A percentile compares a stretch with the other conserved stretches of the same genome.
Evolutionary conservation across 2,113 vertebrate species (phyloP).

Genomic region (Leptobrachium leishanense): DNA sequence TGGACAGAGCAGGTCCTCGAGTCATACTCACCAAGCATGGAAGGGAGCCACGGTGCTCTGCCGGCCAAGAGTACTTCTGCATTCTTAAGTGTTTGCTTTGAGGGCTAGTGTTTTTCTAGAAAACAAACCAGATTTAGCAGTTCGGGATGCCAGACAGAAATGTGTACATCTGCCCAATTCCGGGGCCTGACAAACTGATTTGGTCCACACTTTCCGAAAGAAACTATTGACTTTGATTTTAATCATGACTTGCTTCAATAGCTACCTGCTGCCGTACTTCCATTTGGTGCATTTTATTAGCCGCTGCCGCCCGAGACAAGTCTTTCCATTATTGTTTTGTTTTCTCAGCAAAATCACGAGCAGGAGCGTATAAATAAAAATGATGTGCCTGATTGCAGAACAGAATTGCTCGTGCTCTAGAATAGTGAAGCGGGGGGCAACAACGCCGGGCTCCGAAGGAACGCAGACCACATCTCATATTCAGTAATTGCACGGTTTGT

Average conservation of each 20-base stretch:
- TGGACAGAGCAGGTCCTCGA: constrained; percentile 59
- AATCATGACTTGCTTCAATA: constrained; percentile 66
- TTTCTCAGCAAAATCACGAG: constrained; percentile 26
- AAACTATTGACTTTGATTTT: constrained; percentile 73
- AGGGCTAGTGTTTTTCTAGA: constrained; percentile 73
- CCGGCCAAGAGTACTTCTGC: constrained; percentile 75
- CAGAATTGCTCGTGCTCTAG: no score
- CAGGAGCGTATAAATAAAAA: constrained; percentile 8
- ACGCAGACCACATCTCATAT: no score
- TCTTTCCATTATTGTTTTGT: constrained; percentile 39
- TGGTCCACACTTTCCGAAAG: constrained; percentile 73
- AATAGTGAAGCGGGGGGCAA: no score
- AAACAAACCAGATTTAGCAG: constrained; percentile 80
- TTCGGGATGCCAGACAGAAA: constrained; percentile 73
- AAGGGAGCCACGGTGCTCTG: constrained; percentile 70
- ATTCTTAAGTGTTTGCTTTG: constrained; percentile 79
- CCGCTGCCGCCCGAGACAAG: constrained; percentile 44
- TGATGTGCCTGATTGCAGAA: not conserved
- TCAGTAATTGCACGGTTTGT: no score
- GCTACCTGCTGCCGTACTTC: constrained; percentile 70
- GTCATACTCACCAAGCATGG: constrained; percentile 70
- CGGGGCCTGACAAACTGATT: constrained; percentile 80
- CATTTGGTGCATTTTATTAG: constrained; percentile 55
- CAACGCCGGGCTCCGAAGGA: no score
- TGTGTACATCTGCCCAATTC: constrained; percentile 75